Evolutionary conservation across 2,888 invertebrate genomes (phyloP).

Genomic region (Octodonta nipae): DNA sequence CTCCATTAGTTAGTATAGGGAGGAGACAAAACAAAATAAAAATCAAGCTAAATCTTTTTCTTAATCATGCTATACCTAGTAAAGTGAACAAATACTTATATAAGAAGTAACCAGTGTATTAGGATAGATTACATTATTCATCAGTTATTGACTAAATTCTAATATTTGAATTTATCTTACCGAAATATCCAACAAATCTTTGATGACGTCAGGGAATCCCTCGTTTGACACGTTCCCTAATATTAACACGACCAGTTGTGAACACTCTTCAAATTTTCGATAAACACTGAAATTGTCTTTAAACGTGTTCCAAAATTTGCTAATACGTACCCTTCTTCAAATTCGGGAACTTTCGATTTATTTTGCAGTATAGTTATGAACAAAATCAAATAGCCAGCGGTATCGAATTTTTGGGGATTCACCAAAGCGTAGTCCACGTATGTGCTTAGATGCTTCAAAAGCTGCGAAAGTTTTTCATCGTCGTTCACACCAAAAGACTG

Average conservation of each 20-base stretch:
- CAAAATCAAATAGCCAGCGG: conserved; percentile 17
- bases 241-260: conserved; percentile 24
- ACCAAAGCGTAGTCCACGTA: conserved; percentile 17
- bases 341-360: conserved; percentile 19
- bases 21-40: too few relatives aligned
- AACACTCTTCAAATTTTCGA: conserved; percentile 20
- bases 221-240: conserved; percentile 26
- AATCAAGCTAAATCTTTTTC: too few relatives aligned
- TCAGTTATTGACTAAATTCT: too few relatives aligned
- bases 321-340: conserved; percentile 20
- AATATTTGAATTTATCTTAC: conserved; percentile 16
- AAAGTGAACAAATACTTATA: too few relatives aligned
- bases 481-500: conserved; percentile 15
- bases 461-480: conserved; percentile 12
- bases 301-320: conserved; percentile 21
- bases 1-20: too few relatives aligned
- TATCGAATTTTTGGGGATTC: conserved; percentile 16
- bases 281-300: conserved; percentile 11
- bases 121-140: too few relatives aligned
- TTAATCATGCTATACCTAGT: too few relatives aligned
- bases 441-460: conserved; percentile 14
- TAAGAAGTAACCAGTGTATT: too few relatives aligned
- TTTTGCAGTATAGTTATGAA: conserved; percentile 26
- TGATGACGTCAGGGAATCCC: conserved; percentile 21
- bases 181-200: conserved; percentile 23